Evolutionary conservation across 2,113 vertebrate species (phyloP), one percentile per base, ranked within the genome.

Genomic region (Haliaeetus leucogaster): DNA sequence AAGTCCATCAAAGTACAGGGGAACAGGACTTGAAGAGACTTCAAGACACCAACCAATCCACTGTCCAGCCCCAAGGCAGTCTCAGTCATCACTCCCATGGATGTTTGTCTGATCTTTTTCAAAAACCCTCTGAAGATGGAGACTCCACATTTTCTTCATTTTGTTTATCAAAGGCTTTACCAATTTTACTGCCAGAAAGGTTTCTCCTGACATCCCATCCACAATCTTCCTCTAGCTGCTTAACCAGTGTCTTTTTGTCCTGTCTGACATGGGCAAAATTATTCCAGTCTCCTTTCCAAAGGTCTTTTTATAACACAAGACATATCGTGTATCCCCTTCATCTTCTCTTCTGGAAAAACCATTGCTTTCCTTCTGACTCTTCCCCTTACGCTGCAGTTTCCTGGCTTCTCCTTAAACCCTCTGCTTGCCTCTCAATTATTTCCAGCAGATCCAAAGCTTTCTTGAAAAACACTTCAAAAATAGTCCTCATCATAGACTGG

Each of bases 301-400:
- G 17, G 19, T 29, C 21, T 84, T 91, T 76, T 85, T n/a, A 16
- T 13, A 29, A 21, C 17, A 17, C 1, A 8, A 43, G 32, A 45
- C 0, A 0, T 50, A 18, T 38, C 68, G 17, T 7, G 17, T n/a
- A 48, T n/a, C 18, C 2, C 3, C 47, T 78, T 78, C n/a, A 82
- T 59, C 48, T 53, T 65, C 32, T 72, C 3, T 80, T 74, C 50
- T 87, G 82, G 29, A 52, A 82, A 85, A 90, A 55, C 26, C 15
- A 10, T 10, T 30, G 14, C 11, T 96, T 91, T 88, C 65, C 36
- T 68, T 59, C 42, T 1, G 2, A 58, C 50, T 30, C 91, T 87
- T 79, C 47, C 9, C 26, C 11, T 59, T 45, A 47, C 0, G 1
- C 26, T 71, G 56, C 38, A 34, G 32, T 90, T 90, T 72, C 70